A percentile compares a stretch with the other conserved stretches of the same genome.
These are phyloP conservation scores for Micrastur ruficollis DNA, from an alignment of 2,797 vertebrate genomes.

Conservation along the genomic window DNA sequence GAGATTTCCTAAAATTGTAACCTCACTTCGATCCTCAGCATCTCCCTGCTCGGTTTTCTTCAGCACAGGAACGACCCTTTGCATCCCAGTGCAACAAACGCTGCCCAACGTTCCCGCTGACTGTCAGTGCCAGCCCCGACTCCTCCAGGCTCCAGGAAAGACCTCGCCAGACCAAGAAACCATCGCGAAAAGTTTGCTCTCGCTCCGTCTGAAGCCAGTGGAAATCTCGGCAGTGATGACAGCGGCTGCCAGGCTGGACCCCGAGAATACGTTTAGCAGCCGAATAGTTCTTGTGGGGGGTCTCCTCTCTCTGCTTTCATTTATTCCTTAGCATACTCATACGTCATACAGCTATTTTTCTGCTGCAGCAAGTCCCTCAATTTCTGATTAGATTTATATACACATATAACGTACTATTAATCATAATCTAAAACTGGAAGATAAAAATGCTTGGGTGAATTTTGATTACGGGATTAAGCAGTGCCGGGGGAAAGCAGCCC, in stretches of 20 bases:
- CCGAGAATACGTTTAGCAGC: rapidly evolving
- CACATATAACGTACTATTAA: background rate
- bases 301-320: background rate
- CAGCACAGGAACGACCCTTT: rapidly evolving
- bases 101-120: rapidly evolving
- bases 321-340: background rate
- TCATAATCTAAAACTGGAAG: background rate
- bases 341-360: background rate
- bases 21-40: rapidly evolving
- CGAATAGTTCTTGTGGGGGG: background rate
- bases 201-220: background rate
- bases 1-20: background rate
- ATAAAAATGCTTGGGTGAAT: slow-evolving; percentile 9
- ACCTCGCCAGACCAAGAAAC: background rate
- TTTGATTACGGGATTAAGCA: slow-evolving; percentile 5
- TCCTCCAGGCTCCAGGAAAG: background rate
- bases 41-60: rapidly evolving
- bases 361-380: background rate
- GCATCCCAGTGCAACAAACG: rapidly evolving
- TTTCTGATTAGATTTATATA: background rate
- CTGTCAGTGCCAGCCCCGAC: rapidly evolving
- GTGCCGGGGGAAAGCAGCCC: background rate
- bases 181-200: background rate
- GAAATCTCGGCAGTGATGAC: background rate
- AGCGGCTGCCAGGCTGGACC: background rate